phyloP scores from a whole-genome alignment of 2,113 vertebrate genomes.

The Hemichromis elongatus region DNA sequence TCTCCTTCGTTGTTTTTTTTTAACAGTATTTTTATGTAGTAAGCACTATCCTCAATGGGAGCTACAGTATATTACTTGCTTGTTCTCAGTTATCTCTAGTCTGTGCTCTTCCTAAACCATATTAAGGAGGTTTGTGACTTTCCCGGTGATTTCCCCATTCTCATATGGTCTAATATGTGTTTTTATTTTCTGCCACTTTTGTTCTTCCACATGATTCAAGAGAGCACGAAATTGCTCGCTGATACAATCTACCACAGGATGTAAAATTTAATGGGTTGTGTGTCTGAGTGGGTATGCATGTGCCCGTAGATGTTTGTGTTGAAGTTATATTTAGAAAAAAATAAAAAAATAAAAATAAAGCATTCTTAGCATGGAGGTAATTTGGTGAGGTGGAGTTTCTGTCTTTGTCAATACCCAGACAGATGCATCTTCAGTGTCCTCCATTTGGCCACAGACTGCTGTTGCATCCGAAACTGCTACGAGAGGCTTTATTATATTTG shows the following conservation, averaged over 20 bases:
- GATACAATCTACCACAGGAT: constrained; percentile 52
- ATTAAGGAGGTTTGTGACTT: background rate
- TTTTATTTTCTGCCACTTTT: constrained; percentile 46
- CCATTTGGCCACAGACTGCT: constrained; percentile 51
- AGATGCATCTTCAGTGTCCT: constrained; percentile 69
- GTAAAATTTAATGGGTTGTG: constrained; percentile 43
- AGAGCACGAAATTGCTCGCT: constrained; percentile 48
- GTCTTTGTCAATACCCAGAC: constrained; percentile 62
- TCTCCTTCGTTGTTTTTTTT: background rate
- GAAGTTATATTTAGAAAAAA: constrained; percentile 35
- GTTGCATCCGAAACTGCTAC: constrained; percentile 39
- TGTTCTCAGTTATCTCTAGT: background rate
- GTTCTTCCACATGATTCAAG: constrained; percentile 27
- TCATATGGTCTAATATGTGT: constrained; percentile 31
- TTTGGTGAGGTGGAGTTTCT: constrained; percentile 52
- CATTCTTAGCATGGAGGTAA: constrained; percentile 45
- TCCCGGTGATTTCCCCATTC: constrained; percentile 23
- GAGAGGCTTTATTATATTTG: constrained; percentile 71
- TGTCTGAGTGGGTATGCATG: background rate
- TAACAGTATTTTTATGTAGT: background rate
- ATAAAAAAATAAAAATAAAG: constrained; percentile 17
- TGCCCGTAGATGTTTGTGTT: background rate
- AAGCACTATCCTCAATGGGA: background rate
- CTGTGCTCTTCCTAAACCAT: background rate
- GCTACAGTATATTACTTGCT: background rate